Percentiles rank a stretch among this genome's conserved stretches.
phyloP scores from a whole-genome alignment of 2,888 invertebrate species.

The Trachelus iudaicus region DNA sequence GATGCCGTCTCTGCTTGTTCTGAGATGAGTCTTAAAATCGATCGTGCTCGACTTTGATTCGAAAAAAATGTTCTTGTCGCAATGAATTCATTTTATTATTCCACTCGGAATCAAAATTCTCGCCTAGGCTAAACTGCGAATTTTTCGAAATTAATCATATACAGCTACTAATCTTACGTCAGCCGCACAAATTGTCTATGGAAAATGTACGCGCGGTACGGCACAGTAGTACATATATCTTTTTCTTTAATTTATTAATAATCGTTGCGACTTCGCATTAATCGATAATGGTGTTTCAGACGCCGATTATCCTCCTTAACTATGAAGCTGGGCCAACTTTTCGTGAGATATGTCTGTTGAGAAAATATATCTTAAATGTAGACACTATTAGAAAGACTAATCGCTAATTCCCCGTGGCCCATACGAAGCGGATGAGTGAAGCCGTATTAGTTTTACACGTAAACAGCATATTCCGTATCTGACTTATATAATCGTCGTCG shows the following conservation, averaged over 20 bases:
- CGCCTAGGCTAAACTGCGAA: not conserved
- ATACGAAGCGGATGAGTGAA: slow-evolving; percentile 33
- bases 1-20: not conserved
- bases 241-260: not conserved
- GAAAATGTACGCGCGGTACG: not conserved
- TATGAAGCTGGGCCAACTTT: slow-evolving; percentile 51
- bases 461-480: not conserved
- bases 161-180: not conserved
- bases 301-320: slow-evolving; percentile 32
- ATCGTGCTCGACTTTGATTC: not conserved
- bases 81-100: not conserved
- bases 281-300: not conserved
- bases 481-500: slow-evolving; percentile 8
- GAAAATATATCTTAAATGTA: slow-evolving; percentile 53
- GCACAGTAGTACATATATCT: not conserved
- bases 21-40: not conserved
- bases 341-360: slow-evolving; percentile 59
- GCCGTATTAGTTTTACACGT: slow-evolving; percentile 25
- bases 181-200: not conserved
- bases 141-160: not conserved
- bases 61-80: not conserved
- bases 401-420: slow-evolving; percentile 30
- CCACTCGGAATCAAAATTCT: not conserved
- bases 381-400: slow-evolving; percentile 39
- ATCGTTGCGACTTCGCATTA: not conserved